Percentiles rank a stretch among this genome's conserved stretches.
Conservation (phyloP, 1,140 invertebrate species). For the Aphaenogaster floridana region DNA sequence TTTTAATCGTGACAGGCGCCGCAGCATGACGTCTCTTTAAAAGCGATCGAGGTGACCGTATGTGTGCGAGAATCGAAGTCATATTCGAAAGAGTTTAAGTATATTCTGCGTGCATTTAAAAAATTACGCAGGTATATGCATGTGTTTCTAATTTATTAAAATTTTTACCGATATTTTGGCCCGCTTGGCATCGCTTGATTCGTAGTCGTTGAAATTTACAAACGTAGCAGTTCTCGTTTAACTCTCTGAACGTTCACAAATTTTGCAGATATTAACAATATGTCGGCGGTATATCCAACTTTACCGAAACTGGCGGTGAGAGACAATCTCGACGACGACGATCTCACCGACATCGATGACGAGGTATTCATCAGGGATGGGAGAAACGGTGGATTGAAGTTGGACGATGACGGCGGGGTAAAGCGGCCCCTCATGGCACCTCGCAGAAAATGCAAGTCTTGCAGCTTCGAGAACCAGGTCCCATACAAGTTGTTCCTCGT, state of each 20-base stretch:
- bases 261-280: constrained; percentile 49
- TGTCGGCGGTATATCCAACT: constrained; percentile 76
- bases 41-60: neutral
- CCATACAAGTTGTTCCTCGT: constrained; percentile 88
- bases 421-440: constrained; percentile 93
- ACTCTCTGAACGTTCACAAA: neutral
- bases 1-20: neutral
- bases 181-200: neutral
- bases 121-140: neutral
- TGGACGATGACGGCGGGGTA: constrained; percentile 90
- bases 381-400: constrained; percentile 88
- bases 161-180: neutral
- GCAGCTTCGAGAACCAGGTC: constrained; percentile 85
- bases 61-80: neutral
- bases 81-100: neutral
- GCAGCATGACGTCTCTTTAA: neutral
- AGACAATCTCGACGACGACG: constrained; percentile 88
- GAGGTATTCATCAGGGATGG: constrained; percentile 93
- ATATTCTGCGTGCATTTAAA: neutral
- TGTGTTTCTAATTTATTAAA: neutral
- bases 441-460: constrained; percentile 87
- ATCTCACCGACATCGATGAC: constrained; percentile 91
- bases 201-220: neutral
- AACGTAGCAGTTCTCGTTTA: too few species aligned
- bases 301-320: constrained; percentile 80